Percentiles rank a stretch among this genome's conserved stretches.
These are phyloP conservation scores for Diaperis boleti DNA, from an alignment of 2,888 invertebrate species.

Conservation along the genomic window DNA sequence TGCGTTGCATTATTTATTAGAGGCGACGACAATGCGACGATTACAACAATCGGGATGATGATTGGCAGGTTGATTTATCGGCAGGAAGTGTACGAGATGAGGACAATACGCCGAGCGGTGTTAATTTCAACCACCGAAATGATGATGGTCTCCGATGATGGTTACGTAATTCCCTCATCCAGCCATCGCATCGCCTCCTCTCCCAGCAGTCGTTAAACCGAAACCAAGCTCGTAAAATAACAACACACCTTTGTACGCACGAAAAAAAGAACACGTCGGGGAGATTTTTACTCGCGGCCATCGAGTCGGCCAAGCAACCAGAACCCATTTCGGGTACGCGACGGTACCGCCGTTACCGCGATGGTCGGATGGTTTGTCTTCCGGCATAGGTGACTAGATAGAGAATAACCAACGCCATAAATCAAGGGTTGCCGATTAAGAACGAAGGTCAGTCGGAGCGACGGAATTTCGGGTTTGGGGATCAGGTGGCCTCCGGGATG, in stretches of 20 bases:
- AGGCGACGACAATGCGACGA: slow-evolving; percentile 30
- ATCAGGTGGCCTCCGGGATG: slow-evolving; percentile 2
- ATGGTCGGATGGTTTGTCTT: slow-evolving; percentile 53
- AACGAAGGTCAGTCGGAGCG: slow-evolving; percentile 50
- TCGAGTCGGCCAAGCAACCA: slow-evolving; percentile 44
- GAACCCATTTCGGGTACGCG: slow-evolving; percentile 5
- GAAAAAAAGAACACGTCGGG: slow-evolving; percentile 45
- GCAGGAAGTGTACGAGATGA: slow-evolving; percentile 25
- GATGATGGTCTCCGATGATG: too few relatives aligned
- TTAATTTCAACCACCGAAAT: too few relatives aligned
- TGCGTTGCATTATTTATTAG: slow-evolving; percentile 40
- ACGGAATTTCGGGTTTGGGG: slow-evolving; percentile 19
- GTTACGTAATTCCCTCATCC: slow-evolving; percentile 27
- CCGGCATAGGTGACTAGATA: slow-evolving; percentile 56
- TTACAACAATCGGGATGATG: slow-evolving; percentile 39
- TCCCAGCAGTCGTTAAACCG: slow-evolving; percentile 44
- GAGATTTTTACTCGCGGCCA: slow-evolving; percentile 50
- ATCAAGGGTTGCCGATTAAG: slow-evolving; percentile 56
- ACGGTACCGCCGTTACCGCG: slow-evolving; percentile 10
- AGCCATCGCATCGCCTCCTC: slow-evolving; percentile 38
- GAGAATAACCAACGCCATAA: slow-evolving; percentile 53
- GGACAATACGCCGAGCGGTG: too few relatives aligned
- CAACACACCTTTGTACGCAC: slow-evolving; percentile 49
- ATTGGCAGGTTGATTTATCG: slow-evolving; percentile 38
- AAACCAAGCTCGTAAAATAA: slow-evolving; percentile 49